Base-by-base conservation (phyloP, 2,797 vertebrate genomes). In the Helarctos malayanus region DNA sequence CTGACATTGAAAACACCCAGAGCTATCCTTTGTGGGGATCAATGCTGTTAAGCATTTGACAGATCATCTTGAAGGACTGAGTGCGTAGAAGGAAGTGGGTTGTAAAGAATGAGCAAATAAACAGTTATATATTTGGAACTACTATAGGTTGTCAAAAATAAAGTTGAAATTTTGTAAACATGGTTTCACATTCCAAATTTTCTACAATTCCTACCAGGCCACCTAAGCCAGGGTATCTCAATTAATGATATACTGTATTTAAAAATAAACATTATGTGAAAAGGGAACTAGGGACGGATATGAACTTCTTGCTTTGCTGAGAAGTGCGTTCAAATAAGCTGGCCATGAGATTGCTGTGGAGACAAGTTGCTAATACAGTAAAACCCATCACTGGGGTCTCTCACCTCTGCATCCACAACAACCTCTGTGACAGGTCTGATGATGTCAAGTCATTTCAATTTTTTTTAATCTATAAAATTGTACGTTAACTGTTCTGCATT, bases 41-140 rank as follows among this genome's bases (percentile, higher is more conserved):
- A 45, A 2, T 49, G 38, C 65, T 93, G 45, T 61, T 14, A 89
- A 81, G 54, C 35, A 38, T 76, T 75, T n/a, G 35, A 16, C 2
- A 8, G 19, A 76, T 56, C 35, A 57, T 88, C 35, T 87, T 69
- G 52, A 84, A 92, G 18, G 9, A 57, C 1, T 11, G 15, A 45
- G 59, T 8, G 1, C n/a, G 27, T 11, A 69, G 41, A 71, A 59
- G n/a, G 19, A 63, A 87, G 65, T 57, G 7, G 35, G 8, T 25
- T 84, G 3, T 65, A 63, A 92, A 79, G 71, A 19, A 10, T 21
- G 27, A 65, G 49, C 29, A 91, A 83, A 41, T 35, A 41, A 94
- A 80, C 73, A 69, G 38, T 89, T 91, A 65, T 65, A 52, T 65
- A 87, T 11, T 87, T 69, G 80, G 32, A 38, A 68, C 16, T 81